Percentiles rank a stretch among this genome's conserved stretches.
These are phyloP conservation scores for Thalassoma bifasciatum DNA, from an alignment of 2,113 vertebrate genomes.

Conservation along the genomic window DNA sequence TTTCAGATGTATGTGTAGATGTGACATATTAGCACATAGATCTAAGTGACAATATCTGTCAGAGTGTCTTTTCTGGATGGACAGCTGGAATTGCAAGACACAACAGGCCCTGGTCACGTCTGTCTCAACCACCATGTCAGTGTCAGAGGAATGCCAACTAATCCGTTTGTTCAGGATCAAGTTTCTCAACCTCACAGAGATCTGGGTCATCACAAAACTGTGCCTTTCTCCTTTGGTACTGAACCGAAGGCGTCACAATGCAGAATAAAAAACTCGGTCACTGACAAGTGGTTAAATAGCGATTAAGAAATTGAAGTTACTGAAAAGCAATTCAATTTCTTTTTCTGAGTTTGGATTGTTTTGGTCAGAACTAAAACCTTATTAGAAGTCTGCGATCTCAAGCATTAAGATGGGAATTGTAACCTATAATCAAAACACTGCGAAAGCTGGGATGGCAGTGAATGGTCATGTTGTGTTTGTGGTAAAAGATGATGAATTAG, in stretches of 20 bases:
- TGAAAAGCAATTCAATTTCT: too few relatives aligned
- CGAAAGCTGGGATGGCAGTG: too few relatives aligned
- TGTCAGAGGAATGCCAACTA: slow-evolving; percentile 70
- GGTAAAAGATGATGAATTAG: too few relatives aligned
- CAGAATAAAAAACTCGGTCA: background rate
- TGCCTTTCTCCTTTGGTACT: slow-evolving; percentile 22
- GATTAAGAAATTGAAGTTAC: background rate
- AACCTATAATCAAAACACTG: background rate
- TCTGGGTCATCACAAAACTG: slow-evolving; percentile 66
- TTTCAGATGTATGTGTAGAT: background rate
- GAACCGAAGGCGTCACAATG: slow-evolving; percentile 6
- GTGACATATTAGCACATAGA: slow-evolving; percentile 16
- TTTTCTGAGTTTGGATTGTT: too few relatives aligned
- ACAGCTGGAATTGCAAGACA: background rate
- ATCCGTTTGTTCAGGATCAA: slow-evolving; percentile 65
- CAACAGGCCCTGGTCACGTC: slow-evolving; percentile 16
- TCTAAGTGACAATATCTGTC: too few relatives aligned
- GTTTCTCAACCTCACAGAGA: slow-evolving; percentile 66
- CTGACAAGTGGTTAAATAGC: background rate
- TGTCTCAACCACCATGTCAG: slow-evolving; percentile 41
- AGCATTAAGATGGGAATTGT: too few relatives aligned
- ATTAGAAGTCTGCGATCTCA: background rate
- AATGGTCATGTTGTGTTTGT: too few relatives aligned
- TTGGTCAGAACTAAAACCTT: background rate
- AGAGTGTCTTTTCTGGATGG: too few relatives aligned